Percentiles rank a stretch among this genome's conserved stretches.
Evolutionary conservation across 2,888 invertebrate species (phyloP).

Genomic region (Meandrusa payeni): DNA sequence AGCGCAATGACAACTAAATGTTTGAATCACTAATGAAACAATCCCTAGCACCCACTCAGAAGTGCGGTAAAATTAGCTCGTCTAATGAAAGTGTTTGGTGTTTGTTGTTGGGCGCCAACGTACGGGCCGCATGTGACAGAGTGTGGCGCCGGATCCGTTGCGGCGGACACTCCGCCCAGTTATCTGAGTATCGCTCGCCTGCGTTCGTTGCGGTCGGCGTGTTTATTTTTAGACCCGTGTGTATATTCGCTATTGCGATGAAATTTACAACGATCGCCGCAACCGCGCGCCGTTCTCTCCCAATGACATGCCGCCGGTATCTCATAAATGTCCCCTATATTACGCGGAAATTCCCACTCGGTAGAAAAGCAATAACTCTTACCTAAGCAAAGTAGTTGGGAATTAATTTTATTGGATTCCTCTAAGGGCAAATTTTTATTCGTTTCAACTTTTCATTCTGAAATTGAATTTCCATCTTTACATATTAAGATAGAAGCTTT

Average conservation of each 20-base stretch:
- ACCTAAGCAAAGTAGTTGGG: constrained; percentile 51
- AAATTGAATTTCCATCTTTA: constrained; percentile 10
- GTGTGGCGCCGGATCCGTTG: constrained; percentile 42
- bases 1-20: constrained; percentile 19
- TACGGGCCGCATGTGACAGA: constrained; percentile 54
- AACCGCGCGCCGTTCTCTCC: constrained; percentile 54
- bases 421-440: constrained; percentile 12
- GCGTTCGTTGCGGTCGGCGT: constrained; percentile 63
- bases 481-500: constrained; percentile 62
- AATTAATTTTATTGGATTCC: constrained; percentile 51
- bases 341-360: constrained; percentile 59
- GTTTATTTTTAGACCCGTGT: constrained; percentile 74
- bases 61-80: constrained; percentile 46
- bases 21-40: constrained; percentile 32
- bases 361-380: constrained; percentile 64
- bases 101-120: constrained; percentile 38
- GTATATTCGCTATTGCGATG: constrained; percentile 70
- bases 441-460: constrained; percentile 6
- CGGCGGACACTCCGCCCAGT: constrained; percentile 54
- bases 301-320: constrained; percentile 70
- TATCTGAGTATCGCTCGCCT: constrained; percentile 69
- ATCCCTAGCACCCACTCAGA: constrained; percentile 40
- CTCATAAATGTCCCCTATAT: constrained; percentile 72
- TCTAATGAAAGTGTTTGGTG: constrained; percentile 49
- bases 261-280: constrained; percentile 59